Evolutionary conservation across 2,113 vertebrate genomes (phyloP).

Genomic region (Tachysurus fulvidraco): DNA sequence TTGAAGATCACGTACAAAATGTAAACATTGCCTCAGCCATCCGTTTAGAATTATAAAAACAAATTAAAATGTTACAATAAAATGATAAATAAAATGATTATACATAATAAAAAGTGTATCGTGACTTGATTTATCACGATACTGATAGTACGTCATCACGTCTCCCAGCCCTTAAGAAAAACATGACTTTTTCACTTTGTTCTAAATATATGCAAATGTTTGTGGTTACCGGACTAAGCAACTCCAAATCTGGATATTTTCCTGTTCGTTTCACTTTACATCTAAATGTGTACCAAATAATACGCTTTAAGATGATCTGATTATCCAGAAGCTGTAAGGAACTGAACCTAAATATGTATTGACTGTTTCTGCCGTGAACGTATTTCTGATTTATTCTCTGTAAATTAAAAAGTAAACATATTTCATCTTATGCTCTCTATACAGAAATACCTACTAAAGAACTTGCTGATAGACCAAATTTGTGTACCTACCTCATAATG

Average conservation of each 20-base stretch:
- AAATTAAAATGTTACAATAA: neutral
- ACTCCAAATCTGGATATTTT: neutral
- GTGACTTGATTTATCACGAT: neutral
- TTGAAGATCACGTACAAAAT: neutral
- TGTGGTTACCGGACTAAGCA: neutral
- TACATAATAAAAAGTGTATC: neutral
- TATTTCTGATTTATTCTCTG: neutral
- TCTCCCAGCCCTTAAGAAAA: too few relatives aligned
- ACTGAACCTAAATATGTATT: neutral
- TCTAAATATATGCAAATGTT: neutral
- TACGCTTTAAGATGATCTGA: neutral
- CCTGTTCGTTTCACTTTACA: neutral
- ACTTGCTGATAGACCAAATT: neutral
- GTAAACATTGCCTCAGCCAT: neutral
- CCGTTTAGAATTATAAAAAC: neutral
- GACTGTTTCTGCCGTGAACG: neutral
- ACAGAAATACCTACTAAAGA: neutral
- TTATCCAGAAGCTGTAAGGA: neutral
- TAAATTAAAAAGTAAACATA: neutral
- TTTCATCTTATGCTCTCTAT: neutral
- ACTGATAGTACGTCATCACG: neutral
- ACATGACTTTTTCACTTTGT: neutral
- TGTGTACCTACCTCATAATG: slow-evolving; percentile 64
- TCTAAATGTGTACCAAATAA: neutral
- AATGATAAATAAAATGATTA: too few relatives aligned